Base-by-base conservation (phyloP, 1,140 invertebrate genomes). In the Andrena cerasifolii region DNA sequence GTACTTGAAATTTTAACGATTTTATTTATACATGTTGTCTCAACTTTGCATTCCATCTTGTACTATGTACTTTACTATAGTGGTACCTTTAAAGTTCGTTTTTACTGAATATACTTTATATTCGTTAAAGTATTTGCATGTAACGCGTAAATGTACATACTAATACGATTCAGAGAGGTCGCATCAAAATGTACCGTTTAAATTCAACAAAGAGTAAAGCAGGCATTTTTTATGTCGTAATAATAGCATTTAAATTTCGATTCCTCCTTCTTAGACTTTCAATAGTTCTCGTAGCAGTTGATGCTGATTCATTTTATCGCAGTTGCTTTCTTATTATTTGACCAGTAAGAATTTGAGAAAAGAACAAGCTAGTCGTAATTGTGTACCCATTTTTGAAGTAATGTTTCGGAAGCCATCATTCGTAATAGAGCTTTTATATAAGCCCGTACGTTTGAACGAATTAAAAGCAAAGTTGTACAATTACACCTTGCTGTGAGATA, bases 91-190 rank as follows among this genome's bases (percentile, higher is more conserved):
- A 53, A 77, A 56, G 49, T 71, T 78, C 67, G n/a, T 75, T 21
- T 70, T 53, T 73, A 63, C 73, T 72, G 33, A 76, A 47, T 24
- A 51, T 80, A 71, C 51, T 53, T 61, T 56, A 61, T 43, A 67
- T 47, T 54, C 49, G 18, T 73, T n/a, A 47, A 76, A 47, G 72
- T 78, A 61, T 84, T 85, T 84, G 83, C 83, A 81, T 85, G 70
- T 84, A 85, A 84, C 8, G 45, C 12, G 66, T 49, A 68, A 67
- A 56, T 79, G 53, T 79, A 75, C 33, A 73, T 59, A 59, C 43
- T 83, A 78, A 78, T 83, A 59, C 21, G 21, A 24, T 68, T 79
- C 43, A 36, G 31, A 79, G 24, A 43, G 47, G 24, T 83, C 75
- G 43, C 36, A 58, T 75, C 49, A 33, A 14, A 58, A 47, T 65